Base-by-base conservation (phyloP, 2,113 vertebrate genomes). In the Bos javanicus region DNA sequence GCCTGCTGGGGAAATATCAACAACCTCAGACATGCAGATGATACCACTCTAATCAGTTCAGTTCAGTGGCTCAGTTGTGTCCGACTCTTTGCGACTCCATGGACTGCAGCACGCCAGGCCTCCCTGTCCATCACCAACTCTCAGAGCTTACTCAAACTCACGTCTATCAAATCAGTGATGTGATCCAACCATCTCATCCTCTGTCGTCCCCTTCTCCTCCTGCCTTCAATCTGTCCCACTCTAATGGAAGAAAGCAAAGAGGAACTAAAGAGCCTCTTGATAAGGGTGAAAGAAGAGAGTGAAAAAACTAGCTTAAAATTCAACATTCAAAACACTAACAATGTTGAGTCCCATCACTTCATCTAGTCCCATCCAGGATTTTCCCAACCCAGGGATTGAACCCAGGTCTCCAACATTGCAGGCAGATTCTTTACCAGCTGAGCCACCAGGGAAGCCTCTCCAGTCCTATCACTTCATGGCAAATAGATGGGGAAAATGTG, bases 31-130 rank as follows among this genome's bases (percentile, higher is more conserved):
- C 7, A 43, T 76, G 39, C 71, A 76, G 71, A 43, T 76, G 23
- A 43, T 26, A 43, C 71, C 39, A 76, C 71, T 26, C 39, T 43
- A 43, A 43, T 43, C 67, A 39, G 11, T 39, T 36, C 64, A 71
- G 64, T 71, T 74, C 67, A 74, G 36, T 25, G 2, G 0, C 67
- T 74, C 67, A 39, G 19, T 39, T 12, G 19, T 39, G 67, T 39
- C 67, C 0, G 2, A 25, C 21, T 74, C 36, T 74, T 23, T 25
- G 33, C 1, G 2, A 23, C n/a, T 13, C 67, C 67, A 23, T 71
- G 67, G n/a, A 71, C n/a, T 23, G n/a, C 19, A 36, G 19, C 67
- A 36, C 0, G 2, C n/a, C 10, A 39, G n/a, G n/a, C n/a, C 21
- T 23, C n/a, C 67, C 19, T 71, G 19, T 39, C 67, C 36, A 39